phyloP scores from a whole-genome alignment of 2,888 invertebrate genomes.

The Endotricha flammealis region DNA sequence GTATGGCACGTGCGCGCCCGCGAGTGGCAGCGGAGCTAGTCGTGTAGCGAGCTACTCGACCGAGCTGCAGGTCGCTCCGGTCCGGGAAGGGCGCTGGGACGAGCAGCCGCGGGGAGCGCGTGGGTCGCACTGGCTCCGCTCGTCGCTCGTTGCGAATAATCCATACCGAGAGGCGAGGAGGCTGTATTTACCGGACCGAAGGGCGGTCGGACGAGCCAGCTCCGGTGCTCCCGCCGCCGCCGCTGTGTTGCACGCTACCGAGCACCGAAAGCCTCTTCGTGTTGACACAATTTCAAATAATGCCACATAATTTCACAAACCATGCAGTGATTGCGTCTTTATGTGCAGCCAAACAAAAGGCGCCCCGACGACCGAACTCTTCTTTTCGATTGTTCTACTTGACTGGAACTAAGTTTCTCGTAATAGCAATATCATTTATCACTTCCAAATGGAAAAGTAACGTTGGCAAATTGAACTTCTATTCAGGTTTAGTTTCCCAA shows the following conservation, averaged over 20 bases:
- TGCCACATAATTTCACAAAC: slow-evolving; percentile 53
- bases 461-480: slow-evolving; percentile 21
- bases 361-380: slow-evolving; percentile 8
- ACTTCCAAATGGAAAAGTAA: slow-evolving; percentile 27
- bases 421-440: slow-evolving; percentile 32
- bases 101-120: slow-evolving; percentile 58
- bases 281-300: slow-evolving; percentile 73
- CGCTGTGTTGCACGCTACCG: slow-evolving; percentile 33
- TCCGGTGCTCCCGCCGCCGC: slow-evolving; percentile 49
- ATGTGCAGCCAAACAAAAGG: slow-evolving; percentile 16
- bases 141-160: slow-evolving; percentile 65
- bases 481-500: slow-evolving; percentile 18
- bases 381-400: slow-evolving; percentile 11
- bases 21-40: slow-evolving; percentile 32
- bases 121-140: slow-evolving; percentile 65
- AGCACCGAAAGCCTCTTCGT: slow-evolving; percentile 42
- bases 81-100: slow-evolving; percentile 21
- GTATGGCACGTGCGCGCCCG: slow-evolving; percentile 30
- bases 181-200: slow-evolving; percentile 72
- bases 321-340: slow-evolving; percentile 43
- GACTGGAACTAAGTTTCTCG: slow-evolving; percentile 19
- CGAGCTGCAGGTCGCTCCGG: slow-evolving; percentile 30
- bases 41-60: slow-evolving; percentile 34
- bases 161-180: slow-evolving; percentile 71
- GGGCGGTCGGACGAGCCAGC: slow-evolving; percentile 62